Percentiles rank a stretch among this genome's conserved stretches.
phyloP scores from a whole-genome alignment of 2,888 invertebrate genomes.

The Timema cristinae region DNA sequence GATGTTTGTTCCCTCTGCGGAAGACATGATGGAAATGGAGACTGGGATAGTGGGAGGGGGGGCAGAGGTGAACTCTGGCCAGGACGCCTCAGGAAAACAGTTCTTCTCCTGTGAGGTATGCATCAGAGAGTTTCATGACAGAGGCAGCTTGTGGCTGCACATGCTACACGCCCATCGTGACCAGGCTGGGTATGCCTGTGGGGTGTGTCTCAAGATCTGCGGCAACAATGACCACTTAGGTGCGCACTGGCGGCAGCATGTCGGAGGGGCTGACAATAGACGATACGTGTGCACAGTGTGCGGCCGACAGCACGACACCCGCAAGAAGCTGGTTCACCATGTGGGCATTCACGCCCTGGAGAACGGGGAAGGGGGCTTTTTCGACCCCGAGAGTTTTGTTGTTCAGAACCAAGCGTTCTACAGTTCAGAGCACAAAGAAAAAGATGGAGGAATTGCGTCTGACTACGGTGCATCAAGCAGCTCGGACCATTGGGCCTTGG shows the following conservation, averaged over 20 bases:
- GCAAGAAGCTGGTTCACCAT: slow-evolving; percentile 51
- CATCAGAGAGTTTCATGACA: slow-evolving; percentile 48
- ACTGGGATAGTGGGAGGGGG: background rate
- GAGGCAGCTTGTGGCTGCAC: slow-evolving; percentile 53
- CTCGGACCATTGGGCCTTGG: background rate
- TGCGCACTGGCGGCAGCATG: slow-evolving; percentile 44
- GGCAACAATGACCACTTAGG: slow-evolving; percentile 48
- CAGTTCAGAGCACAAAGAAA: slow-evolving; percentile 20
- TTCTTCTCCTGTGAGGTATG: slow-evolving; percentile 49
- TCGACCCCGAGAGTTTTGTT: slow-evolving; percentile 39
- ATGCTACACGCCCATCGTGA: slow-evolving; percentile 52
- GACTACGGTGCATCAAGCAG: background rate
- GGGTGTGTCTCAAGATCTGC: slow-evolving; percentile 53
- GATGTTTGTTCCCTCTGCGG: background rate
- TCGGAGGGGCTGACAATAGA: slow-evolving; percentile 34
- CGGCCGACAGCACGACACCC: slow-evolving; percentile 53
- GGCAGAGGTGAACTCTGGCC: slow-evolving; percentile 7
- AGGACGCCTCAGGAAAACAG: slow-evolving; percentile 42
- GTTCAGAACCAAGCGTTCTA: slow-evolving; percentile 37
- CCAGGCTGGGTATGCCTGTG: slow-evolving; percentile 52
- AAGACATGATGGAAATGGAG: background rate
- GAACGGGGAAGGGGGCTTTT: slow-evolving; percentile 38
- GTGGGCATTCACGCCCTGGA: slow-evolving; percentile 53
- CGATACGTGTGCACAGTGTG: slow-evolving; percentile 50
- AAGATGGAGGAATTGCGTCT: background rate